phyloP scores from a whole-genome alignment of 2,113 vertebrate species.

The Dipodomys merriami region DNA sequence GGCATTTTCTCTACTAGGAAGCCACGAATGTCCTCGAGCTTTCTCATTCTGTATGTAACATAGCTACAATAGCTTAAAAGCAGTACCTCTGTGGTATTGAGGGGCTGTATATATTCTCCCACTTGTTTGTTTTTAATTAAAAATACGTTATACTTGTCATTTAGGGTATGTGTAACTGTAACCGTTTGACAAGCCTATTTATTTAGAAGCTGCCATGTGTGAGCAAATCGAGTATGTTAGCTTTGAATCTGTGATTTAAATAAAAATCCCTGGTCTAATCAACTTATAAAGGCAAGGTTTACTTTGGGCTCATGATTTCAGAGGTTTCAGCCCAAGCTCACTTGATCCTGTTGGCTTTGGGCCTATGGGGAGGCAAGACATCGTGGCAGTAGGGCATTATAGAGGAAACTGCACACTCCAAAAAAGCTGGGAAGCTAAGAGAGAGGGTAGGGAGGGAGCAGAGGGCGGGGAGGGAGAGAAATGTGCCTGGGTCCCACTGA shows the following conservation, averaged over 20 bases:
- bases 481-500: too few relatives aligned
- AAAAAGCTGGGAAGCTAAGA: too few relatives aligned
- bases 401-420: too few relatives aligned
- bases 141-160: neutral
- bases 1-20: neutral
- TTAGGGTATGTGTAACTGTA: neutral
- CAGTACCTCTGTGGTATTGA: neutral
- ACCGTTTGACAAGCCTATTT: neutral
- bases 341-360: too few relatives aligned
- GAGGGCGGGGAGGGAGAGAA: too few relatives aligned
- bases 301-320: too few relatives aligned
- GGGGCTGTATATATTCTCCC: neutral
- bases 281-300: too few relatives aligned
- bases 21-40: neutral
- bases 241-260: neutral
- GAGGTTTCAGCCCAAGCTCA: too few relatives aligned
- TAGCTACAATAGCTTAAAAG: neutral
- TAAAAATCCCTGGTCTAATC: neutral
- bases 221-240: neutral
- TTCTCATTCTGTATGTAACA: neutral
- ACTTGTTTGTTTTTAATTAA: conserved; percentile 14
- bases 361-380: too few relatives aligned
- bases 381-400: too few relatives aligned
- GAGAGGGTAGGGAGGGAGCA: too few relatives aligned
- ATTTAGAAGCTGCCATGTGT: conserved; percentile 5